Evolutionary conservation across 2,888 invertebrate species (phyloP).

Genomic region (Craniophora ligustri): DNA sequence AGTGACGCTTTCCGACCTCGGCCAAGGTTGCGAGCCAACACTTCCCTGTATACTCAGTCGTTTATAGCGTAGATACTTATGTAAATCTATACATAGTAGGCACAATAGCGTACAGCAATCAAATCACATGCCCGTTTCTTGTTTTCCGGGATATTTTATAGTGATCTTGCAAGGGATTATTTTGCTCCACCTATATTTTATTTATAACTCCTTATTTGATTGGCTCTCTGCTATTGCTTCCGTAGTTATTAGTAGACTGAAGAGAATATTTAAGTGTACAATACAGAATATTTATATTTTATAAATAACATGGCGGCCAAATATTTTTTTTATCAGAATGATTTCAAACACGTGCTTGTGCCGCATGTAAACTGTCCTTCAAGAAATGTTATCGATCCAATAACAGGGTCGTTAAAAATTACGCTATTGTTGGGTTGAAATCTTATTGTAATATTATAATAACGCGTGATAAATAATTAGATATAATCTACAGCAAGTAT

Average conservation of each 20-base stretch:
- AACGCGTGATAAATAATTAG: conserved; percentile 50
- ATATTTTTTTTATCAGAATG: conserved; percentile 7
- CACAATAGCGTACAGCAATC: conserved; percentile 56
- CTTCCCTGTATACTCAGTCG: conserved; percentile 85
- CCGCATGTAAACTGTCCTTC: conserved; percentile 26
- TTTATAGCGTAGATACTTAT: conserved; percentile 72
- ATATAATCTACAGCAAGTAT: conserved; percentile 68
- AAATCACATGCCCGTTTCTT: conserved; percentile 58
- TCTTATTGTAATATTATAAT: conserved; percentile 27
- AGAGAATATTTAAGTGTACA: not conserved
- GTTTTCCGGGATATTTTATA: conserved; percentile 61
- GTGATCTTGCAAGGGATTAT: conserved; percentile 9
- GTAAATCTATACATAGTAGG: conserved; percentile 62
- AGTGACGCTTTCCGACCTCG: conserved; percentile 84
- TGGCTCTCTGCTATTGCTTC: conserved; percentile 11
- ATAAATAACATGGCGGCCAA: not conserved
- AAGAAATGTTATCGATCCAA: conserved; percentile 29
- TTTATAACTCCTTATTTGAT: too few relatives aligned
- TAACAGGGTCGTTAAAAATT: conserved; percentile 26
- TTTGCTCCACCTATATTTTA: conserved; percentile 3
- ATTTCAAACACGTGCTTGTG: conserved; percentile 2
- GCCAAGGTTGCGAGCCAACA: conserved; percentile 82
- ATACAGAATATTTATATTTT: not conserved
- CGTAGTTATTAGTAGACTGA: not conserved
- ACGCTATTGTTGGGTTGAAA: conserved; percentile 10